Evolutionary conservation across 1,140 invertebrate genomes (phyloP).

Genomic region (Schlechtendalia chinensis): DNA sequence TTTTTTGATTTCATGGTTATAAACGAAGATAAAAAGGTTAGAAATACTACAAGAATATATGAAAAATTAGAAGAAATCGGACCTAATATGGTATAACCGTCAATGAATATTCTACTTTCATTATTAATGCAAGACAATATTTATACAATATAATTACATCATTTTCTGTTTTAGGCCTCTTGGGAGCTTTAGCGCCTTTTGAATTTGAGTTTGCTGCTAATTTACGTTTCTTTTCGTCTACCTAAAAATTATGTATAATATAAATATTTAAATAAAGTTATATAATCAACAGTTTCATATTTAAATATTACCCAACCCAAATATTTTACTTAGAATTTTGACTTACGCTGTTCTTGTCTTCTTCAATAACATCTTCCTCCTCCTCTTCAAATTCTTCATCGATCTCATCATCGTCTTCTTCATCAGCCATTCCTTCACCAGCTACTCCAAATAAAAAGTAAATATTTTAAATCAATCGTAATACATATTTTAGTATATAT

Average conservation of each 20-base stretch:
- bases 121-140: too few species aligned
- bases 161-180: constrained; percentile 51
- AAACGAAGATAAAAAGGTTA: too few species aligned
- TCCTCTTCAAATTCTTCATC: constrained; percentile 61
- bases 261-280: constrained; percentile 20
- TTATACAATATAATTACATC: constrained; percentile 43
- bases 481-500: not conserved
- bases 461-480: constrained; percentile 7
- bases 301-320: not conserved
- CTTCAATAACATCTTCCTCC: constrained; percentile 68
- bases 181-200: constrained; percentile 51
- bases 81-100: too few species aligned
- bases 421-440: constrained; percentile 68
- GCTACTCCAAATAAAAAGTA: constrained; percentile 50
- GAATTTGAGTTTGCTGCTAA: constrained; percentile 53
- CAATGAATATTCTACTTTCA: too few species aligned
- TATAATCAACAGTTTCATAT: not conserved
- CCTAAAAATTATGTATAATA: too few species aligned
- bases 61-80: too few species aligned
- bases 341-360: constrained; percentile 54
- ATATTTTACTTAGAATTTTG: not conserved
- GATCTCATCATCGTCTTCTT: constrained; percentile 74
- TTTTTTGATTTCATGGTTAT: too few species aligned
- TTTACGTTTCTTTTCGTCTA: constrained; percentile 54
- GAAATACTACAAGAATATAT: too few species aligned